These are phyloP conservation scores for Patiria pectinifera DNA, from an alignment of 53 echinoderm and acorn worm species.

Conservation along the genomic window DNA sequence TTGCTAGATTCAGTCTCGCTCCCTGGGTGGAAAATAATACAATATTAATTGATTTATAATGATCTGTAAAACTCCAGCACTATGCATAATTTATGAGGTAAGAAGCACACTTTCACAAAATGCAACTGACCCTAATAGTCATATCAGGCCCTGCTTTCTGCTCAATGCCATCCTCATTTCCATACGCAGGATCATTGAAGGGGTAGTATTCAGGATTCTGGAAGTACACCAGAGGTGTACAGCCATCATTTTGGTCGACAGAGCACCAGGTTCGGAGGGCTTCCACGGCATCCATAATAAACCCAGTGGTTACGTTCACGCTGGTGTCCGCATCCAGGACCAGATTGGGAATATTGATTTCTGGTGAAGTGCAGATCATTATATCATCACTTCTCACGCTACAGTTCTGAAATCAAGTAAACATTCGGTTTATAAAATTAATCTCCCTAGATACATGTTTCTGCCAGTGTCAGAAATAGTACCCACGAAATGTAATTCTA, in stretches of 20 bases:
- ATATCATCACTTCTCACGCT: background rate
- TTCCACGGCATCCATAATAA: slow-evolving; percentile 25
- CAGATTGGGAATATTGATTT: background rate
- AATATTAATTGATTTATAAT: background rate
- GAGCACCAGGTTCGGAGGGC: slow-evolving; percentile 43
- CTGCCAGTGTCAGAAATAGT: too few species aligned
- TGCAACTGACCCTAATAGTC: slow-evolving; percentile 8
- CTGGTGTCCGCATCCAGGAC: background rate
- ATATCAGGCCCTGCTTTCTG: background rate
- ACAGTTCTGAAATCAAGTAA: slow-evolving; percentile 10
- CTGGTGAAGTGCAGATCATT: background rate
- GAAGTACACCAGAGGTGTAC: slow-evolving; percentile 34
- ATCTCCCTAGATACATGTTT: background rate
- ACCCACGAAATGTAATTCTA: too few species aligned
- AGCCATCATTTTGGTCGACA: background rate
- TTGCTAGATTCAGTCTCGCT: slow-evolving; percentile 57
- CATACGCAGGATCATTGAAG: slow-evolving; percentile 2
- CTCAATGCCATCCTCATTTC: background rate
- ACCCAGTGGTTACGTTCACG: slow-evolving; percentile 29
- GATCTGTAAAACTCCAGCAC: too few species aligned
- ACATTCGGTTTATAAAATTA: too few species aligned
- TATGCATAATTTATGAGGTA: background rate
- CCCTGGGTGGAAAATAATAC: slow-evolving; percentile 40
- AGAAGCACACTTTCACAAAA: background rate
- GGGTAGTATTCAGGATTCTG: slow-evolving; percentile 60